A percentile compares a stretch with the other conserved stretches of the same genome.
Conservation (phyloP, 2,113 vertebrate genomes). For the Lagenorhynchus albirostris region DNA sequence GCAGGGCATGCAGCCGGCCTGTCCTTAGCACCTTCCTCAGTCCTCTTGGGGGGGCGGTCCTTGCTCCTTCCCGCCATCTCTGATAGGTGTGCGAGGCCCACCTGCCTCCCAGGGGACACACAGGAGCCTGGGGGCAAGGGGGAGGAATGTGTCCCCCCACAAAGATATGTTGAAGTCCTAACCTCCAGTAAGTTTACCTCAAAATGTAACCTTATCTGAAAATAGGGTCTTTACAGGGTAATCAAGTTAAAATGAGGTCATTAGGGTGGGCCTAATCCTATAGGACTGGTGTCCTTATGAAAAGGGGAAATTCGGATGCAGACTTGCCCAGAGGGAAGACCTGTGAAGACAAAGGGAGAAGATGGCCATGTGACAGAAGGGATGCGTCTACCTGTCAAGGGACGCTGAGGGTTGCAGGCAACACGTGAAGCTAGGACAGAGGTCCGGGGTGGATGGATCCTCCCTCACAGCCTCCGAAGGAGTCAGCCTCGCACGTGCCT, state of each 20-base stretch:
- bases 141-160: not conserved
- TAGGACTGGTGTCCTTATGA: not conserved
- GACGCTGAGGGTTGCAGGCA: not conserved
- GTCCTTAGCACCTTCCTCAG: not conserved
- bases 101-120: not conserved
- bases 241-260: not conserved
- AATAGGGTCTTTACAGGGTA: not conserved
- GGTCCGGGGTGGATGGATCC: no score
- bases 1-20: not conserved
- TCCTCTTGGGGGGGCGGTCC: not conserved
- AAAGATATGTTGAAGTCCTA: fast-evolving
- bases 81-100: fast-evolving
- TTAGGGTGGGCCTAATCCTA: not conserved
- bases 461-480: not conserved
- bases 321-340: not conserved
- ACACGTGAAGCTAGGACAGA: not conserved
- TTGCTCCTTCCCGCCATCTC: fast-evolving
- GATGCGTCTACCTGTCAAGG: no score
- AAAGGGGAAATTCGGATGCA: not conserved
- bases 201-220: not conserved
- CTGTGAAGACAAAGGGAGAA: not conserved
- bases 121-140: fast-evolving
- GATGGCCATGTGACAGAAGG: not conserved
- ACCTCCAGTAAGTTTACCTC: not conserved
- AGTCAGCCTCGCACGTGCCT: no score